Evolutionary conservation across 2,888 invertebrate genomes (phyloP).

Genomic region (Drosophila prostipennis): DNA sequence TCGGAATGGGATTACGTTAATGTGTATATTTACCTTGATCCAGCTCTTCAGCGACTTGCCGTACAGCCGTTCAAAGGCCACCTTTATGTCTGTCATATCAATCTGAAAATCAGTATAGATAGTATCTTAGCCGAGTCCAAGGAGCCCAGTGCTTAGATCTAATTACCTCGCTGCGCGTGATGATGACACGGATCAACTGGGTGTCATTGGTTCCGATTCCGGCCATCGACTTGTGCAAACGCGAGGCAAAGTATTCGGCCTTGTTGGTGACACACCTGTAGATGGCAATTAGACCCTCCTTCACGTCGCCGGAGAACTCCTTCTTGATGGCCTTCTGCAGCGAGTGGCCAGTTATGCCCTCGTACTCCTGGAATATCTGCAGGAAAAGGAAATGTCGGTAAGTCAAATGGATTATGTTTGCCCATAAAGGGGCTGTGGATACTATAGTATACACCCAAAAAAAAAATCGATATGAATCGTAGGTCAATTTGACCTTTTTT

Average conservation of each 20-base stretch:
- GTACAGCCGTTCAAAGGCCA: constrained; percentile 90
- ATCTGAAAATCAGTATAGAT: constrained; percentile 84
- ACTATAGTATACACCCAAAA: too few relatives aligned
- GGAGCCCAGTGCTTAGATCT: too few relatives aligned
- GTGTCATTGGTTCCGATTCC: constrained; percentile 95
- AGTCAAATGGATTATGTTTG: too few relatives aligned
- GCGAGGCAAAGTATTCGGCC: constrained; percentile 93
- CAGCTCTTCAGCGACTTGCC: constrained; percentile 91
- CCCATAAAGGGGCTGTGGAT: too few relatives aligned
- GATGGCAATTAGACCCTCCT: constrained; percentile 92
- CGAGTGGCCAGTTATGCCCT: constrained; percentile 90
- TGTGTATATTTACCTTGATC: constrained; percentile 87
- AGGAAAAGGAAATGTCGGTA: neutral
- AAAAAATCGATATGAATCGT: too few relatives aligned
- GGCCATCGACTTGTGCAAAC: constrained; percentile 94
- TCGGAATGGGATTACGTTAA: constrained; percentile 13
- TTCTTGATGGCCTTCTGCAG: constrained; percentile 91
- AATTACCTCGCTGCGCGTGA: constrained; percentile 89
- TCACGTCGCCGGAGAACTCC: constrained; percentile 93
- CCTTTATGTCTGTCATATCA: constrained; percentile 93
- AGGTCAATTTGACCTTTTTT: too few relatives aligned
- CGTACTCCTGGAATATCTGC: constrained; percentile 83
- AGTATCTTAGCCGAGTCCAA: neutral
- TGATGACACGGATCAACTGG: constrained; percentile 92
- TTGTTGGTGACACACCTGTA: constrained; percentile 92